phyloP scores from a whole-genome alignment of 2,888 invertebrate genomes.

The Calameuta pallipes region DNA sequence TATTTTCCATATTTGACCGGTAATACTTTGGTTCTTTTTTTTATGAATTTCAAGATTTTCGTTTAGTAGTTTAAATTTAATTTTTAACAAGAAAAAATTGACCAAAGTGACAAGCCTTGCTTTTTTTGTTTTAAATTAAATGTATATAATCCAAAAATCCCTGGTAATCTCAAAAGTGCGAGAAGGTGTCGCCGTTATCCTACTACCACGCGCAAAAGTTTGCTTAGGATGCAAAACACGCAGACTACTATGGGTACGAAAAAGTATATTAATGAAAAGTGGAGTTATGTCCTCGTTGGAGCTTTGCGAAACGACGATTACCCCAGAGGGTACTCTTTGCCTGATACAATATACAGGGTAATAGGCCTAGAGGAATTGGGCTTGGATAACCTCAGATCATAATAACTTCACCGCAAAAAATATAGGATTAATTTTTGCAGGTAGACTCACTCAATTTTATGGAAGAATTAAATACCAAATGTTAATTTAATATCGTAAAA shows the following conservation, averaged over 20 bases:
- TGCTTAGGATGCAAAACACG: not conserved
- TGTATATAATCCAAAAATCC: not conserved
- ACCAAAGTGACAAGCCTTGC: not conserved
- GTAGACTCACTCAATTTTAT: not conserved
- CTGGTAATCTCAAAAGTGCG: not conserved
- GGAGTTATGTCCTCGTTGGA: not conserved
- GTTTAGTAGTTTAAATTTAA: not conserved
- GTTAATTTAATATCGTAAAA: not conserved
- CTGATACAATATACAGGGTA: not conserved
- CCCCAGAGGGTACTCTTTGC: not conserved
- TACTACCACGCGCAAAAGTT: not conserved
- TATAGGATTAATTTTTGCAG: not conserved
- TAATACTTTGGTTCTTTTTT: not conserved
- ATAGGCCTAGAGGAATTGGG: not conserved
- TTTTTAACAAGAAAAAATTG: not conserved
- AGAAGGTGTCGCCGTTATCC: not conserved
- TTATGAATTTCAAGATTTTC: not conserved
- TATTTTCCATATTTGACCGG: not conserved
- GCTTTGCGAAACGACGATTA: not conserved
- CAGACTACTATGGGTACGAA: not conserved
- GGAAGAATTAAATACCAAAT: not conserved
- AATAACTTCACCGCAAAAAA: not conserved
- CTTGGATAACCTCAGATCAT: not conserved
- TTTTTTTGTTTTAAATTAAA: not conserved
- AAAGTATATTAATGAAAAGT: not conserved